Evolutionary conservation across 2,113 vertebrate species (phyloP), one percentile per base, ranked within the genome.

Genomic region (Malurus alboscapulatus): DNA sequence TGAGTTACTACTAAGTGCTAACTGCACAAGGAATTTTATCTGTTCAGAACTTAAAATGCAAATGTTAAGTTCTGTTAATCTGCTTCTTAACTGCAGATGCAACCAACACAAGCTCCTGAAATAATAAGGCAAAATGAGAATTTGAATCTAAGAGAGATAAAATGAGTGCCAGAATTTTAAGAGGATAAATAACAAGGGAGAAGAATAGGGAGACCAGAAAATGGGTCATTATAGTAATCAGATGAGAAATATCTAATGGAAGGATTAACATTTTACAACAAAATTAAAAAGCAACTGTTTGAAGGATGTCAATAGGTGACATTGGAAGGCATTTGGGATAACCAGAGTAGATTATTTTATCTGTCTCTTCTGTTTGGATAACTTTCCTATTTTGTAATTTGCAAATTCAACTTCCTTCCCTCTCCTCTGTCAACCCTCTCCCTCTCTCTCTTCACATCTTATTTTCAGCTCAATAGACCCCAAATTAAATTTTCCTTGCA

Each of bases 121-220:
- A 90, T 65, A 93, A 92, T 65, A 83, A 80, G 44, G 72, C 26
- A 88, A 91, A 95, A 94, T 57, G 36, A 63, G 72, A 94, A 94
- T 90, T 83, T 83, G 51, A 92, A 90, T 21, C 55, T 85, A 54
- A 8, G 2, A 90, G 61, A 86, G 63, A 95, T 17, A 91, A 95
- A 90, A 79, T 50, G 59, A 91, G 51, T 67, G 86, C 36, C 7
- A 29, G 55, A 91, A 95, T 80, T 54, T 80, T 65, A 92, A 91
- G 68, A 90, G 36, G 65, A 73, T 80, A 78, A 85, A 40, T 80
- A 94, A 91, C 27, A 87, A 3, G 17, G 47, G 10, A 85, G 87
- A 92, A 92, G 81, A 92, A 91, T 47, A 83, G 63, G 42, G 83
- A 73, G 44, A 83, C 16, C 85, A 94, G 59, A 91, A 95, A 91